These are phyloP conservation scores for Regulus satrapa DNA, from an alignment of 2,113 vertebrate genomes.

Conservation along the genomic window DNA sequence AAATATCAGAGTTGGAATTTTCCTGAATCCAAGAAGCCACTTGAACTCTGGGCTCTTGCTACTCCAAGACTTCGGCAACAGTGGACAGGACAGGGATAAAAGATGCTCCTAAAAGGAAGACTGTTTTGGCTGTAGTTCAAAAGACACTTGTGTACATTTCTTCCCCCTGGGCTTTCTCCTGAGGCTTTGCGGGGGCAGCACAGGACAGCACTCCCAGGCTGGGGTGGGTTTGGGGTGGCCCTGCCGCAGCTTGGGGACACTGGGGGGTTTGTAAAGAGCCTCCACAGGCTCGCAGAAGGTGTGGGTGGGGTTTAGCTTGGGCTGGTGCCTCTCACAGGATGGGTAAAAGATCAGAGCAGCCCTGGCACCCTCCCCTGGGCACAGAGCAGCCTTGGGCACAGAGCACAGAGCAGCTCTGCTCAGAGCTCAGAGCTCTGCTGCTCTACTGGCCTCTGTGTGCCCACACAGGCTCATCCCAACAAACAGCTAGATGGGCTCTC, in stretches of 20 bases:
- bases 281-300: accelerated
- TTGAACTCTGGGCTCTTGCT: not conserved
- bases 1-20: not conserved
- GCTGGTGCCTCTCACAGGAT: accelerated
- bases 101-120: not conserved
- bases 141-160: accelerated
- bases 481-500: not conserved
- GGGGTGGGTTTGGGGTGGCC: accelerated
- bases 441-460: not conserved
- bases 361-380: too few relatives aligned
- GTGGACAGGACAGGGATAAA: not conserved
- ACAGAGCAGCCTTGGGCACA: too few relatives aligned
- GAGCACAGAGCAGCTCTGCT: too few relatives aligned
- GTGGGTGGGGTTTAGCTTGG: not conserved
- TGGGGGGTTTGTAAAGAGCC: accelerated
- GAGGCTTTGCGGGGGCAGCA: accelerated
- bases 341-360: too few relatives aligned
- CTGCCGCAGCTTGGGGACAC: not conserved
- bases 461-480: not conserved
- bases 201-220: not conserved
- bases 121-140: not conserved
- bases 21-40: not conserved
- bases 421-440: not conserved
- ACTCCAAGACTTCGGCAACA: too few relatives aligned
- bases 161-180: not conserved